Evolutionary conservation across 2,113 vertebrate species (phyloP), one percentile per base, ranked within the genome.

Genomic region (Prolemur simus): DNA sequence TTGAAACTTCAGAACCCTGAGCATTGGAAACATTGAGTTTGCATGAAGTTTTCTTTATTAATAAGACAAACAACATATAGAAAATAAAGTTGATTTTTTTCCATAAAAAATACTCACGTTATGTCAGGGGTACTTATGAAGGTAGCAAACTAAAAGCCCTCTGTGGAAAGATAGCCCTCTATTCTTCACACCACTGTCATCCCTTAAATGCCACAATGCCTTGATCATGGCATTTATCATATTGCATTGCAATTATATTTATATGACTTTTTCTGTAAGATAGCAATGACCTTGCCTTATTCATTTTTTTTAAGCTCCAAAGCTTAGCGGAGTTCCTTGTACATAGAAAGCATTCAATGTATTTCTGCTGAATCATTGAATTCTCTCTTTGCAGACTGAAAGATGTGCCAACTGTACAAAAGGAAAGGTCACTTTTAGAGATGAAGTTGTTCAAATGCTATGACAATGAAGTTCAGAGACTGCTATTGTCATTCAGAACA

Each of bases 291-390:
- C 32, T 91, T 89, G 27, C 11, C 11, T 76, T 37, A 23, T 83
- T 80, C 27, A 34, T 34, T 84, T 66, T 92, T 78, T 73, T 37
- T 74, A 14, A 58, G 23, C 32, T 68, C 63, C 18, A n/a, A 60
- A 4, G 13, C 27, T 69, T 56, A 94, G 64, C 32, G 58, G 76
- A 91, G 25, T 85, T 4, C 1, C 52, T 78, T 20, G 27, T 49
- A 4, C 42, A 49, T 8, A 82, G 49, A 87, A 92, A 73, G 14
- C 7, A 58, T 85, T 88, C 20, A 18, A 6, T 25, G 10, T 27
- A 23, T 25, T 88, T 92, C 77, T 81, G 42, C 87, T 94, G 34
- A 95, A 52, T 94, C 96, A 94, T 9, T 88, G 77, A 92, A 86
- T 95, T 94, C 32, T 89, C 45, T 95, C 37, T 73, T 71, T 76